phyloP scores from a whole-genome alignment of 2,113 vertebrate species.

The Eurypyga helias region DNA sequence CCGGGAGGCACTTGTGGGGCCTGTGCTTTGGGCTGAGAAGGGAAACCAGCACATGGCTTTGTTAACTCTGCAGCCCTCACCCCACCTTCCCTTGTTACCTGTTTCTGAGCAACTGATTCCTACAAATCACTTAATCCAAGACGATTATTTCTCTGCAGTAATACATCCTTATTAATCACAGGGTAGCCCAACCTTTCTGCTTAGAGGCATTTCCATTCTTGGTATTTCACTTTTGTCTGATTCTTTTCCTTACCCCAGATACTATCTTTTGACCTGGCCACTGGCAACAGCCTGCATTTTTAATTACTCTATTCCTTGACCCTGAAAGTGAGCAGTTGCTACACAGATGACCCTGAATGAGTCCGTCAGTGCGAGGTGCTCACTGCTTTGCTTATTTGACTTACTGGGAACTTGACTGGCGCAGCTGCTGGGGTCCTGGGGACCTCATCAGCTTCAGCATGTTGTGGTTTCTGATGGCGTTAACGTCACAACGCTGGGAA shows the following conservation, averaged over 20 bases:
- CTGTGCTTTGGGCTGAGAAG: not conserved
- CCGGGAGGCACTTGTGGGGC: not conserved
- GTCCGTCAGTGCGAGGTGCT: not conserved
- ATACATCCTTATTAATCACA: not conserved
- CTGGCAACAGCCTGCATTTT: not conserved
- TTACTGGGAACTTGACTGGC: not conserved
- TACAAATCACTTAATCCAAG: conserved; percentile 40
- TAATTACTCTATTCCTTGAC: not conserved
- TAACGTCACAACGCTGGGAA: not conserved
- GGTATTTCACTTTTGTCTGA: not conserved
- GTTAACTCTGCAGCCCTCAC: not conserved
- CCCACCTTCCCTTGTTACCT: conserved; percentile 12
- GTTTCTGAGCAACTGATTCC: conserved; percentile 40
- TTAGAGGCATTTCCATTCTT: not conserved
- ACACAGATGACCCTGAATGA: not conserved
- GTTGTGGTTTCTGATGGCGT: not conserved
- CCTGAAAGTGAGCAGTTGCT: not conserved
- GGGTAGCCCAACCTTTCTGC: not conserved
- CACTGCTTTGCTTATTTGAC: not conserved
- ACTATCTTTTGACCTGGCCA: not conserved
- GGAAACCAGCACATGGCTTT: not conserved
- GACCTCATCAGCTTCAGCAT: not conserved
- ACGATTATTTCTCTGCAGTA: conserved; percentile 8
- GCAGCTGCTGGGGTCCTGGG: not conserved
- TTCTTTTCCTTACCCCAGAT: not conserved